Evolutionary conservation across 1,140 invertebrate species (phyloP), one percentile per base, ranked within the genome.

Genomic region (Pteromalus puparum): DNA sequence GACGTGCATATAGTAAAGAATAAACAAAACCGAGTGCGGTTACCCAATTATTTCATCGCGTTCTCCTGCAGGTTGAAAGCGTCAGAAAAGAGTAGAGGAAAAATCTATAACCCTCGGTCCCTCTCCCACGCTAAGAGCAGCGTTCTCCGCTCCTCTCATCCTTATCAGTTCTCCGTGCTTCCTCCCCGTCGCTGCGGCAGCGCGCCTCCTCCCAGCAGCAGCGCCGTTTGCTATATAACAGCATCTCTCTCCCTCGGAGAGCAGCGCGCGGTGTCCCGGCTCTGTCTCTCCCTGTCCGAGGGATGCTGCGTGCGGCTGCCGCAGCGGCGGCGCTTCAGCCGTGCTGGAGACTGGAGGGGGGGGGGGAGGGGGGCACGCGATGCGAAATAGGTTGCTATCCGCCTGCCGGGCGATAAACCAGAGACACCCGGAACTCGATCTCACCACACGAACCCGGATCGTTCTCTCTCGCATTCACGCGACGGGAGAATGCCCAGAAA

Each of bases 321-420:
- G 76, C 75, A 26, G 61, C 34, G 61, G 74, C n/a, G 42, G 75
- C 87, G 87, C 86, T 86, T 76, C 81, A 76, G 46, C 85, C 84
- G 86, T 24, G 30, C 30, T 5, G n/a, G 42, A 78, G 26, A 75
- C 74, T 74, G 83, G 86, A 83, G 65, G 81, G 88, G 81, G 86
- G 85, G 24, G 67, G n/a, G n/a, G n/a, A n/a, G n/a, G n/a, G n/a
- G n/a, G n/a, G n/a, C n/a, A 46, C 10, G 80, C 83, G 77, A 89
- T 88, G 89, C 88, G 90, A 92, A 91, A 91, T 91, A 92, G 92
- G 91, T 93, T 86, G 92, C 92, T n/a, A n/a, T 91, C 92, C 92
- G 92, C 92, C 92, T 89, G 90, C 90, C 91, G 88, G 89, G 92
- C 92, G n/a, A n/a, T n/a, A n/a, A 93, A 93, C 92, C 92, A 91